Conservation (phyloP, 2,797 vertebrate species). For the Chelonia mydas region DNA sequence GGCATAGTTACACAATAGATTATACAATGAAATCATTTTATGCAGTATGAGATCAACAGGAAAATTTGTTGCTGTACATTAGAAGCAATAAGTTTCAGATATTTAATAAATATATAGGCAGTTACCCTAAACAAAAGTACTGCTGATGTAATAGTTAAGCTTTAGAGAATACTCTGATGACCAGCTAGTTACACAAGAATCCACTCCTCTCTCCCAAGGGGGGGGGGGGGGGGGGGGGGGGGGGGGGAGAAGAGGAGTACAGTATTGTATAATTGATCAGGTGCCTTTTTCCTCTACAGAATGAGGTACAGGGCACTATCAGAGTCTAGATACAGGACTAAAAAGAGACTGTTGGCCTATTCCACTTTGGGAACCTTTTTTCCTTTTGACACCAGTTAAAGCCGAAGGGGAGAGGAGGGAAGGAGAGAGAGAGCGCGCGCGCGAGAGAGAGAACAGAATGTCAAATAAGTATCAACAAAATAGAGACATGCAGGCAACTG, state of each 20-base stretch:
- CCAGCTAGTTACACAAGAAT: background rate
- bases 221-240: too few relatives aligned
- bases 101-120: background rate
- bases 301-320: background rate
- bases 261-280: background rate
- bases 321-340: background rate
- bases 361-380: background rate
- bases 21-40: background rate
- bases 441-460: fast-evolving
- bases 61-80: background rate
- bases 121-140: constrained; percentile 1
- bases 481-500: background rate
- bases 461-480: background rate
- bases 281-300: background rate
- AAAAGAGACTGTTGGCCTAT: background rate
- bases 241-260: background rate
- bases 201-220: background rate
- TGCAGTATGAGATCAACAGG: background rate
- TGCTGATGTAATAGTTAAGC: background rate
- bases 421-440: too few relatives aligned
- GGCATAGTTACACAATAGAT: background rate
- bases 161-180: background rate
- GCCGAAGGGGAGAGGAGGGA: background rate
- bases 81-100: background rate
- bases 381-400: background rate